phyloP scores from a whole-genome alignment of 1,140 invertebrate genomes.

The Drosophila miranda region DNA sequence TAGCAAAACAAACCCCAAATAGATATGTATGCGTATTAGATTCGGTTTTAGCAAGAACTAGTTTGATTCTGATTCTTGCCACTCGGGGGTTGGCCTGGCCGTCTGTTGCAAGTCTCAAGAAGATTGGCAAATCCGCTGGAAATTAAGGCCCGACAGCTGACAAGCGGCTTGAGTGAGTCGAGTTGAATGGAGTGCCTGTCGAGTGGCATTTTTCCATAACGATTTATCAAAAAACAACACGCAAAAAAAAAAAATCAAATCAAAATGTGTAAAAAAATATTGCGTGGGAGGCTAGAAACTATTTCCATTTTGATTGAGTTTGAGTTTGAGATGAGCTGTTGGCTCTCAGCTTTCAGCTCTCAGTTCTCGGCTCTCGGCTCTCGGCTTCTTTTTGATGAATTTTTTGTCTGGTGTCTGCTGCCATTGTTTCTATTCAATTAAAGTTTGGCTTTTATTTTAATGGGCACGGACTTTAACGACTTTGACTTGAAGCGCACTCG shows the following conservation, averaged over 20 bases:
- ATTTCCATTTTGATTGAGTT: constrained; percentile 50
- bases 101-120: constrained; percentile 12
- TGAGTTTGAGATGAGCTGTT: constrained; percentile 35
- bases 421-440: constrained; percentile 51
- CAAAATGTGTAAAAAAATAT: constrained; percentile 43
- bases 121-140: constrained; percentile 49
- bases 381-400: constrained; percentile 20
- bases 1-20: constrained; percentile 5
- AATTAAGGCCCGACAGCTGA: constrained; percentile 51
- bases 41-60: constrained; percentile 27
- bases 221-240: constrained; percentile 34
- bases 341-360: not conserved
- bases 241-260: constrained; percentile 8
- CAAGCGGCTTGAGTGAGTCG: constrained; percentile 40
- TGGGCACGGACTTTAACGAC: constrained; percentile 54
- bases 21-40: constrained; percentile 22
- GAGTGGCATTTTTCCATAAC: constrained; percentile 57
- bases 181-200: constrained; percentile 22
- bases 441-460: constrained; percentile 36
- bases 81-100: not conserved
- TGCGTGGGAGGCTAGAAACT: constrained; percentile 50
- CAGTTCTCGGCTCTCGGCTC: constrained; percentile 3
- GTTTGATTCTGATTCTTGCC: constrained; percentile 37
- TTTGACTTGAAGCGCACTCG: constrained; percentile 58
- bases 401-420: constrained; percentile 5